Conservation (phyloP, 2,888 invertebrate species). For the Rhingia rostrata region DNA sequence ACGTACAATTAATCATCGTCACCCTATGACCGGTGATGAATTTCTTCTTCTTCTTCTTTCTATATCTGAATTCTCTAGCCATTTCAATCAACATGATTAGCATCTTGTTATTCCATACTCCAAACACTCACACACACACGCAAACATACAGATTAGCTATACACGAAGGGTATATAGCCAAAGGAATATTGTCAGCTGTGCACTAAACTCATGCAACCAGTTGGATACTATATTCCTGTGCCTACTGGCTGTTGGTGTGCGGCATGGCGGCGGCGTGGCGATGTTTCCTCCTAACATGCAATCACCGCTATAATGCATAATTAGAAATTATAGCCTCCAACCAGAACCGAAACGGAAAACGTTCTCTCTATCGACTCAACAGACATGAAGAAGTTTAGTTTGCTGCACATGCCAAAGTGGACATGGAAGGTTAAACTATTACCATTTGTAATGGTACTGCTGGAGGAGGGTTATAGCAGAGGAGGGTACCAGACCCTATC, state of each 20-base stretch:
- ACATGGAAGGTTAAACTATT: constrained; percentile 70
- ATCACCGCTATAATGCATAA: constrained; percentile 71
- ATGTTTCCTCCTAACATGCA: constrained; percentile 56
- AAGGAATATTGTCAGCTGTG: constrained; percentile 48
- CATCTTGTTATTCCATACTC: constrained; percentile 44
- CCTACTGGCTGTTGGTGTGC: neutral
- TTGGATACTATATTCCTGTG: constrained; percentile 11
- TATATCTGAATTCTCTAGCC: constrained; percentile 36
- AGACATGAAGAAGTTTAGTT: constrained; percentile 20
- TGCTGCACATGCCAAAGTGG: constrained; percentile 65
- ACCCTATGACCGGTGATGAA: constrained; percentile 56
- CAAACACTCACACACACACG: constrained; percentile 23
- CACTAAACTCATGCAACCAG: constrained; percentile 11
- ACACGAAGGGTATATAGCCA: constrained; percentile 11
- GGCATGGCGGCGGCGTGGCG: constrained; percentile 20
- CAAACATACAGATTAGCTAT: neutral
- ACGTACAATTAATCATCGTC: constrained; percentile 72
- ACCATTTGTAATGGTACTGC: constrained; percentile 64
- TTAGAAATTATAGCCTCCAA: constrained; percentile 70
- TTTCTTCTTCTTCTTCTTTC: constrained; percentile 16
- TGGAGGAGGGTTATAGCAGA: constrained; percentile 7
- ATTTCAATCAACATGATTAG: constrained; percentile 65
- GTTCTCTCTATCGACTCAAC: constrained; percentile 6
- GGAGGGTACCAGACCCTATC: constrained; percentile 14
- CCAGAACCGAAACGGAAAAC: constrained; percentile 58